Evolutionary conservation across 2,888 invertebrate species (phyloP).

Genomic region (Dryobotodes eremita): DNA sequence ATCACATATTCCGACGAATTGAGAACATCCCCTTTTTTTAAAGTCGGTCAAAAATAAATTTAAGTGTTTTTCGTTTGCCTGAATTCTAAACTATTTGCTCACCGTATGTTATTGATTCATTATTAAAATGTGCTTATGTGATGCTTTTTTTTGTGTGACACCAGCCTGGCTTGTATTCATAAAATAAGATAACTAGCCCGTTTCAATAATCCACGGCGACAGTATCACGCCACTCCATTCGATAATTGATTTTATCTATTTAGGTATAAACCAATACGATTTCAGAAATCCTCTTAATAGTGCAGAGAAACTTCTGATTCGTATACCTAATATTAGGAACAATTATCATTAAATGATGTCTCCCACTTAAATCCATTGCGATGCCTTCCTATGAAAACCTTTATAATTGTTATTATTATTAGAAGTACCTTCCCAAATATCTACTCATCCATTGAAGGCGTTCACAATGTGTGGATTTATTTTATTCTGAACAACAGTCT

Average conservation of each 20-base stretch:
- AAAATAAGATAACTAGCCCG: slow-evolving; percentile 5
- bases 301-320: background rate
- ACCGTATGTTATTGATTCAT: slow-evolving; percentile 20
- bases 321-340: background rate
- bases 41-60: background rate
- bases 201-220: background rate
- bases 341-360: background rate
- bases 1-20: background rate
- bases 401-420: background rate
- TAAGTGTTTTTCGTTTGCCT: slow-evolving; percentile 4
- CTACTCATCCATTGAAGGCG: background rate
- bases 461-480: background rate
- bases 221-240: slow-evolving; percentile 1
- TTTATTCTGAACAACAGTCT: background rate
- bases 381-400: background rate
- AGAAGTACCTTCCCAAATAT: background rate
- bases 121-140: slow-evolving; percentile 24
- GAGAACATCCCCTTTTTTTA: background rate
- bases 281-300: slow-evolving; percentile 12
- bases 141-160: slow-evolving; percentile 23
- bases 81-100: slow-evolving; percentile 17
- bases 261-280: background rate
- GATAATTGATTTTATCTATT: background rate
- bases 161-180: background rate
- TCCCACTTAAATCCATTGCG: background rate